These are phyloP conservation scores for Drosophila tristis DNA, from an alignment of 1,140 invertebrate genomes.

Conservation along the genomic window DNA sequence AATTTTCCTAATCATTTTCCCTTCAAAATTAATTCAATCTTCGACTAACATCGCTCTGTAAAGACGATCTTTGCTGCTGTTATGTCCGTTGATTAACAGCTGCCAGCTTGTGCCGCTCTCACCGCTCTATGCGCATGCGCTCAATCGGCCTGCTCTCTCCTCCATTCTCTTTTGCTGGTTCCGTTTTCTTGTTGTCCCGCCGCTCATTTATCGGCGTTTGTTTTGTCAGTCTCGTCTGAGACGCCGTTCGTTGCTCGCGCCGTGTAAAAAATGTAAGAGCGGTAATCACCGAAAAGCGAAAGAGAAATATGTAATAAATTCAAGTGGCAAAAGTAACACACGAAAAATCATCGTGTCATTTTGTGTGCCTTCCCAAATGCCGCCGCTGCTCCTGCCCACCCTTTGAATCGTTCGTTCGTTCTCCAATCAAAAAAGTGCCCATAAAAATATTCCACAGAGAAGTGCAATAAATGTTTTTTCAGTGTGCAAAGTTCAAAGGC, in stretches of 20 bases:
- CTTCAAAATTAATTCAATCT: conserved; percentile 4
- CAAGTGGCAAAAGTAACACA: conserved; percentile 13
- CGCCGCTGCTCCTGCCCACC: neutral
- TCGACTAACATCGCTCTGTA: conserved; percentile 17
- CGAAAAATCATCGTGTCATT: conserved; percentile 26
- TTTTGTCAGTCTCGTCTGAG: conserved; percentile 23
- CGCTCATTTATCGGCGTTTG: conserved; percentile 40
- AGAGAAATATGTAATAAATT: conserved; percentile 23
- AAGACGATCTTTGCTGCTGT: conserved; percentile 41
- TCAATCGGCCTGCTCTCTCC: conserved; percentile 13
- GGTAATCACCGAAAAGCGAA: conserved; percentile 36
- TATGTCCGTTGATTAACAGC: conserved; percentile 33
- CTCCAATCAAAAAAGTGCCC: conserved; percentile 44
- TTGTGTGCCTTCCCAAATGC: conserved; percentile 11
- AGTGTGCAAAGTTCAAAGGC: conserved; percentile 55
- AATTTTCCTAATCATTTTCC: conserved; percentile 16
- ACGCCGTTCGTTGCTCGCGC: conserved; percentile 50
- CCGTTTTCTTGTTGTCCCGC: neutral
- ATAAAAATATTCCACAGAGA: conserved; percentile 28
- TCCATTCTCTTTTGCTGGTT: conserved; percentile 8
- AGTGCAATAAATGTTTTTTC: conserved; percentile 60
- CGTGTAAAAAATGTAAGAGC: conserved; percentile 67
- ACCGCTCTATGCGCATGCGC: conserved; percentile 39
- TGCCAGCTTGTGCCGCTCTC: conserved; percentile 20
- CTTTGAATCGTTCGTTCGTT: conserved; percentile 24